These are phyloP conservation scores for Geococcyx californianus DNA, from an alignment of 2,113 vertebrate species.

Conservation along the genomic window DNA sequence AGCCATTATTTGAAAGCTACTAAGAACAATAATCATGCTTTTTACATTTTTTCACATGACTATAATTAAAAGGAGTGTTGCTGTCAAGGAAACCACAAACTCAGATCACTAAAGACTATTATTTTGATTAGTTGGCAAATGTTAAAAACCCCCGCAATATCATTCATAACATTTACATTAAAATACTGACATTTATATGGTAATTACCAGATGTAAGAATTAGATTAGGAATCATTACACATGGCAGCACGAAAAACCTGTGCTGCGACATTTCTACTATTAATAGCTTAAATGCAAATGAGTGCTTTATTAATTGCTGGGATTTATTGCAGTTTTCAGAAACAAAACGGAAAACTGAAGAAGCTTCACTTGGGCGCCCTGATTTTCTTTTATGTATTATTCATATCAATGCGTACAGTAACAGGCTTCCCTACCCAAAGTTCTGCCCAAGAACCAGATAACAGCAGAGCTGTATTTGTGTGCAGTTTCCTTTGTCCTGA, in stretches of 20 bases:
- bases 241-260: not conserved
- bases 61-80: not conserved
- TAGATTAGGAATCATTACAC: conserved; percentile 14
- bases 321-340: not conserved
- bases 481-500: not conserved
- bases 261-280: not conserved
- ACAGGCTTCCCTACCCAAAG: not conserved
- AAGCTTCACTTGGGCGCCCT: not conserved
- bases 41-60: not conserved
- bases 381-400: not conserved
- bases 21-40: not conserved
- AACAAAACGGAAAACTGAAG: not conserved
- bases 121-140: conserved; percentile 11
- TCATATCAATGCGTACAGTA: not conserved
- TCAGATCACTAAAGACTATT: not conserved
- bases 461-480: not conserved
- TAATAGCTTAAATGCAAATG: not conserved
- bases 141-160: not conserved
- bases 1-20: not conserved
- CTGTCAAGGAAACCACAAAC: not conserved
- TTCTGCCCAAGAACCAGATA: not conserved
- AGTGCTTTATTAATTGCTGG: not conserved
- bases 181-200: conserved; percentile 9
- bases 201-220: conserved; percentile 16
- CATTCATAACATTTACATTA: not conserved